Base-by-base conservation (phyloP, 2,113 vertebrate species). In the Neodontobutis hainanensis region DNA sequence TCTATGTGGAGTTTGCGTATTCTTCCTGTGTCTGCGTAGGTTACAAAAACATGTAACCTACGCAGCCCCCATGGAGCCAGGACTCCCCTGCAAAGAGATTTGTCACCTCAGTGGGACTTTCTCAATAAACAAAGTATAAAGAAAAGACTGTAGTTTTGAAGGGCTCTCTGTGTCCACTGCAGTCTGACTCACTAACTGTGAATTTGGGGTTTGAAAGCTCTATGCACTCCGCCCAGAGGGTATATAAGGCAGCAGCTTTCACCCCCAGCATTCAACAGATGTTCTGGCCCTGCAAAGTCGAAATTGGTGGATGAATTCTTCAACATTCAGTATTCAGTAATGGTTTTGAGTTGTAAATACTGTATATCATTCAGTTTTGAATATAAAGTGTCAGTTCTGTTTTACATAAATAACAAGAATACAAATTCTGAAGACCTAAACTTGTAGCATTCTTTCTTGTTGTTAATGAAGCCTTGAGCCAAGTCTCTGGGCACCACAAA, bases 401-500 rank as follows among this genome's bases (percentile, higher is more conserved):
- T 1, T 27, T 27, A 27, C 38, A 40, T 40, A 40, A 40, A 40
- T 40, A 40, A 27, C 1, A 27, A 27, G 19, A 27, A 40, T 6
- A 48, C 11, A 56, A 15, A 70, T 11, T 1, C 19, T 3, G 19
- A 82, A 82, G 59, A 99, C 97, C 93, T 95, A 92, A 99, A 99
- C 68, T 70, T 94, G 90, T 96, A 99, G 87, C 60, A 91, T 76
- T 99, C 96, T 84, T 90, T 90, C 77, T 96, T 98, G 88, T 99
- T 98, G 91, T 99, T 99, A 71, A 99, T 65, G 61, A 97, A 94
- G n/a, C 97, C 96, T 68, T 98, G 96, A 19, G 94, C 93, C 82
- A 95, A 76, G 76, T 98, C 95, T 68, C 66, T 94, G 8, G 96
- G 97, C 60, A 99, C 76, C 4, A 92, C 61, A 76, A 99, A 95